phyloP scores from a whole-genome alignment of 2,113 vertebrate genomes.

The Cepphus grylle region DNA sequence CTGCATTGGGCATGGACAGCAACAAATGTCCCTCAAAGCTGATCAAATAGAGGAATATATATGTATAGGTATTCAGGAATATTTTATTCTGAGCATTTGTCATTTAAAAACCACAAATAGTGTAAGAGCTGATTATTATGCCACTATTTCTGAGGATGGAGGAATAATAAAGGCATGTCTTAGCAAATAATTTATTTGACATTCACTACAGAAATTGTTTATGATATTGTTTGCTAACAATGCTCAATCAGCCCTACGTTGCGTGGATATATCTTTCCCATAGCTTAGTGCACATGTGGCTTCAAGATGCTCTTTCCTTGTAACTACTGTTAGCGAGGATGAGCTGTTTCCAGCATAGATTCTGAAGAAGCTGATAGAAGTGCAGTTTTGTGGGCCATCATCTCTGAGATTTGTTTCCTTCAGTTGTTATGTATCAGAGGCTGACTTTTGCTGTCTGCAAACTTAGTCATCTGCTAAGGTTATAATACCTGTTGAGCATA shows the following conservation, averaged over 20 bases:
- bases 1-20: neutral
- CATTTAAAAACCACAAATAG: neutral
- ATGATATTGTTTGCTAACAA: neutral
- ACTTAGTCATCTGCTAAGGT: neutral
- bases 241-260: neutral
- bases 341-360: neutral
- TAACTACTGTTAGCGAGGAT: neutral
- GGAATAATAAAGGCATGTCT: neutral
- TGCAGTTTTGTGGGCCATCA: neutral
- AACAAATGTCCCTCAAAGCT: neutral
- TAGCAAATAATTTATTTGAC: neutral
- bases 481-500: neutral
- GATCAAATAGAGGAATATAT: neutral
- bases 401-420: neutral
- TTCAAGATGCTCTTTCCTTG: neutral
- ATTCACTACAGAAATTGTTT: neutral
- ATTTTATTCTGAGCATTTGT: neutral
- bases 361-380: neutral
- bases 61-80: neutral
- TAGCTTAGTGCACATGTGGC: neutral
- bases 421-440: neutral
- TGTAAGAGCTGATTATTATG: neutral
- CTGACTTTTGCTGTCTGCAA: neutral
- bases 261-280: neutral
- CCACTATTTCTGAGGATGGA: neutral